These are phyloP conservation scores for Candidula unifasciata DNA, from an alignment of 2,888 invertebrate genomes.

Conservation along the genomic window DNA sequence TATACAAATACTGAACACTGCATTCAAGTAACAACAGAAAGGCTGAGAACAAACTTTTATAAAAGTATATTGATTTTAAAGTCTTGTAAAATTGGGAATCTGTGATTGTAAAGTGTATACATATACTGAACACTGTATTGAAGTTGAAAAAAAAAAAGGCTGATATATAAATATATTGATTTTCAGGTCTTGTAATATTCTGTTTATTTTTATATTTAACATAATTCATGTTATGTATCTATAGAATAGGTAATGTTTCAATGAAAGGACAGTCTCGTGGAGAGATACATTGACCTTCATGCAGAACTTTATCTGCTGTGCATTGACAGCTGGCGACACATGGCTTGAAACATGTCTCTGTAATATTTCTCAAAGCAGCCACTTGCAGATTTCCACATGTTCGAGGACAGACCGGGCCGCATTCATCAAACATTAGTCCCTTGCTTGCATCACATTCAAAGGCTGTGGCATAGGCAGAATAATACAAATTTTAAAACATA, in stretches of 20 bases:
- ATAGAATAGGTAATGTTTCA: conserved; percentile 32
- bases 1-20: no score
- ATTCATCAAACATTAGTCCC: conserved; percentile 77
- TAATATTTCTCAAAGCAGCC: conserved; percentile 62
- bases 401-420: conserved; percentile 75
- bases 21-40: no score
- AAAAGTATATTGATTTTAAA: no score
- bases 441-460: conserved; percentile 71
- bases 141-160: no score
- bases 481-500: neutral
- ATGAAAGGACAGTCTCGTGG: conserved; percentile 69
- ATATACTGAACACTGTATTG: no score
- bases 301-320: conserved; percentile 74
- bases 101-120: no score
- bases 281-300: conserved; percentile 72
- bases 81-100: no score
- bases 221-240: neutral
- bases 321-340: conserved; percentile 77
- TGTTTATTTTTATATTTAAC: no score
- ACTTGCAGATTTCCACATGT: conserved; percentile 72
- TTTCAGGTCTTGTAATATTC: no score
- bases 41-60: no score
- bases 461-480: conserved; percentile 58
- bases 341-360: conserved; percentile 74
- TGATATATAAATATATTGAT: no score